Percentiles rank a stretch among this genome's conserved stretches.
These are phyloP conservation scores for Agrotis exclamationis DNA, from an alignment of 2,888 invertebrate species.

Conservation along the genomic window DNA sequence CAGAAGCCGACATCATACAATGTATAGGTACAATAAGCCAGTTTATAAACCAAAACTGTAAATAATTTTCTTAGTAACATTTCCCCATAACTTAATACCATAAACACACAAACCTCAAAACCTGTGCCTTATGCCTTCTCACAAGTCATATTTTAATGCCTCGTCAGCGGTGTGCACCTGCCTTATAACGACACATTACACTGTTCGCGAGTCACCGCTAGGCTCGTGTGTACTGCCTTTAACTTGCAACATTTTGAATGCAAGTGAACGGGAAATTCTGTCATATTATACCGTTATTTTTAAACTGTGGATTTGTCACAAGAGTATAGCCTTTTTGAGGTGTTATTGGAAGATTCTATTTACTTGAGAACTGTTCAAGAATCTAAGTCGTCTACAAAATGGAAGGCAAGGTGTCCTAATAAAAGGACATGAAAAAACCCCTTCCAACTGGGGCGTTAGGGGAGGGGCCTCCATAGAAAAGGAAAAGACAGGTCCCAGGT, in stretches of 20 bases:
- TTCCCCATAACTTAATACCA: background rate
- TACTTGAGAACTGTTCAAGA: background rate
- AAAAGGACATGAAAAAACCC: too few relatives aligned
- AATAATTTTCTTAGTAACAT: slow-evolving; percentile 25
- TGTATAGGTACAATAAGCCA: slow-evolving; percentile 12
- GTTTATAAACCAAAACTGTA: slow-evolving; percentile 18
- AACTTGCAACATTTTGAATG: slow-evolving; percentile 51
- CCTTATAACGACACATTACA: slow-evolving; percentile 21
- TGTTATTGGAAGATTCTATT: background rate
- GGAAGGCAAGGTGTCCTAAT: too few relatives aligned
- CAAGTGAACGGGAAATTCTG: slow-evolving; percentile 27
- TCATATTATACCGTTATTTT: slow-evolving; percentile 41
- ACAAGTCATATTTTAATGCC: slow-evolving; percentile 17
- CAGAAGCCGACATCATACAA: background rate
- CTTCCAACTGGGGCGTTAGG: too few relatives aligned
- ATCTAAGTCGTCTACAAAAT: background rate
- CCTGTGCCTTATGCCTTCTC: slow-evolving; percentile 12
- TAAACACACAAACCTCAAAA: slow-evolving; percentile 42
- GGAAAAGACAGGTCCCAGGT: too few relatives aligned
- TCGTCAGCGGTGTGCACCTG: slow-evolving; percentile 32
- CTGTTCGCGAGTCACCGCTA: slow-evolving; percentile 30
- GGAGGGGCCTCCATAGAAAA: too few relatives aligned
- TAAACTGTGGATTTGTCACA: slow-evolving; percentile 12
- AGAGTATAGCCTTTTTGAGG: background rate
- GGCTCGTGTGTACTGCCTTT: slow-evolving; percentile 30